phyloP scores from a whole-genome alignment of 1,140 invertebrate genomes.

The Drosophila navojoa region DNA sequence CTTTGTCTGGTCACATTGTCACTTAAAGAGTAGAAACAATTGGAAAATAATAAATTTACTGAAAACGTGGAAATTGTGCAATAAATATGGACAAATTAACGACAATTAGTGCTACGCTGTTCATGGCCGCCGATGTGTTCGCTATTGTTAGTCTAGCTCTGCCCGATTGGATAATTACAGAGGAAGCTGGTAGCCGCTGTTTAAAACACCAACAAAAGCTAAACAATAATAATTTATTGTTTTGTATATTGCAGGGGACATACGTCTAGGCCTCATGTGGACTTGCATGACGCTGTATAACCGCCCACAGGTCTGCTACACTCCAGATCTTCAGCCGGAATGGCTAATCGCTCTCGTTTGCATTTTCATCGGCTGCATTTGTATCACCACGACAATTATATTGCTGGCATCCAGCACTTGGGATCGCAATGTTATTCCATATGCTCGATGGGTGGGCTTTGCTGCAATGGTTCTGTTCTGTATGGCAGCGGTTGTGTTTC shows the following conservation, averaged over 20 bases:
- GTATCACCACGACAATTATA: constrained; percentile 95
- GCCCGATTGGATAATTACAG: constrained; percentile 98
- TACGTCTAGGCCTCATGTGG: constrained; percentile 93
- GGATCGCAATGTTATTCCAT: constrained; percentile 95
- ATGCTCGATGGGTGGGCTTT: constrained; percentile 97
- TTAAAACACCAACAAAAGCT: not conserved
- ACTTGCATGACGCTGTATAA: constrained; percentile 97
- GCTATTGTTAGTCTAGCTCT: constrained; percentile 96
- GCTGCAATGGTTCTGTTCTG: constrained; percentile 98
- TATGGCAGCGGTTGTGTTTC: constrained; percentile 97
- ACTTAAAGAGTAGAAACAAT: constrained; percentile 18
- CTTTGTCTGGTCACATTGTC: constrained; percentile 18
- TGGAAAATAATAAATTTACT: constrained; percentile 11
- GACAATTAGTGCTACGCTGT: constrained; percentile 95
- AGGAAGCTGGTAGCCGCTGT: constrained; percentile 88
- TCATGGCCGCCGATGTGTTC: constrained; percentile 96
- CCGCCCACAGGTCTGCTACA: constrained; percentile 93
- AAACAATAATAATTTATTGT: constrained; percentile 28
- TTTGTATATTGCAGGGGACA: constrained; percentile 86
- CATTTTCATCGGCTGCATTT: constrained; percentile 96
- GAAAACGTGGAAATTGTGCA: constrained; percentile 13
- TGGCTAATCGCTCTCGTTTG: constrained; percentile 96
- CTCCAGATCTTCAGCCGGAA: constrained; percentile 93
- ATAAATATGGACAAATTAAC: constrained; percentile 94
- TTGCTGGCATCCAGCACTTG: constrained; percentile 94